Base-by-base conservation (phyloP, 2,113 vertebrate species). In the Andinoacara biseriatus region DNA sequence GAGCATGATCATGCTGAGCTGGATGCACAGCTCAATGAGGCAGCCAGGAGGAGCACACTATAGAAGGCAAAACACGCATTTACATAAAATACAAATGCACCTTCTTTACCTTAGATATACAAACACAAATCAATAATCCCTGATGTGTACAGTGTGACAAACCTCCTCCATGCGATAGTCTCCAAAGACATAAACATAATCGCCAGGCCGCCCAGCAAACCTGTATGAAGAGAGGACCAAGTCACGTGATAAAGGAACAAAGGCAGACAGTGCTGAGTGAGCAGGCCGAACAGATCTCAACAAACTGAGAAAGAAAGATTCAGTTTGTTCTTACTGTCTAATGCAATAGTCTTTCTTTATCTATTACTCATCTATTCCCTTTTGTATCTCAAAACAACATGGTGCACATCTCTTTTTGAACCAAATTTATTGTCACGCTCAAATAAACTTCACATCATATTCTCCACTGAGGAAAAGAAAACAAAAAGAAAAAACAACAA, bases 1-100 rank as follows among this genome's bases (percentile, higher is more conserved):
- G 57, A 99, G 94, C 98, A 99, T 99, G 87, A 99, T 99, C 95
- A 99, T 99, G 93, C 98, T 98, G 59, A 99, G 96, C 91, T 99
- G 98, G 89, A 99, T 97, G 87, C 98, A 99, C 58, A 99, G 96
- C 90, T 99, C 98, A 87, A 99, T 99, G 86, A 99, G 95, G 94
- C 98, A 99, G 88, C 98, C 98, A 59, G 98, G 97, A 1, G 98
- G 98, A 79, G 98, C 98, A 86, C 98, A 99, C 98, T 99, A 93
- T 8, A 77, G 65, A 65, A 62, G 18, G 38, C 0, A 63, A 63
- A 40, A 65, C 33, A 85, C 43, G 52, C 4, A 57, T 38, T 56
- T 24, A 78, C 7, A 56, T 6, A 33, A 56, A 33, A 63, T 38
- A 58, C 2, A 80, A 4, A 78, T 35, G 5, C 24, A 83, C 7